Percentiles rank a stretch among this genome's conserved stretches.
phyloP scores from a whole-genome alignment of 2,113 vertebrate species.

The Menura novaehollandiae region DNA sequence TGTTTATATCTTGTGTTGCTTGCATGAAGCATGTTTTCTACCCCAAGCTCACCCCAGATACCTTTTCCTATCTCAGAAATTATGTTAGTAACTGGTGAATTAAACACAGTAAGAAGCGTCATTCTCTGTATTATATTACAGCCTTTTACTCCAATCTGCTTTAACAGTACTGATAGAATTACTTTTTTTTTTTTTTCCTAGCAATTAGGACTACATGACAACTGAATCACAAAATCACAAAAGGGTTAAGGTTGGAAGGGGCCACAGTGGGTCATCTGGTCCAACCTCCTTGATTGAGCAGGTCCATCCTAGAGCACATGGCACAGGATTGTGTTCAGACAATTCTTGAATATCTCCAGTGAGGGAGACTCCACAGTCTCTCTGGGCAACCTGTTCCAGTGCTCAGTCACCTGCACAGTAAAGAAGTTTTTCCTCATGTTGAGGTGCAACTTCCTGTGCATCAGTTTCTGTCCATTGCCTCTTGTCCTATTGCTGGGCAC shows the following conservation, averaged over 20 bases:
- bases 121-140: neutral
- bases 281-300: neutral
- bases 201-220: neutral
- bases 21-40: neutral
- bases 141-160: neutral
- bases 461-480: neutral
- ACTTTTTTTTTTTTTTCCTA: neutral
- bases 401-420: neutral
- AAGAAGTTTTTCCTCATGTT: neutral
- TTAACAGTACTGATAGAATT: neutral
- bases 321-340: neutral
- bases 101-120: neutral
- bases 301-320: neutral
- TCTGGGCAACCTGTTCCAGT: neutral
- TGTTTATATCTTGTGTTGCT: neutral
- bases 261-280: neutral
- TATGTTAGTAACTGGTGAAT: neutral
- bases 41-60: neutral
- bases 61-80: neutral
- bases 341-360: neutral
- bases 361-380: neutral
- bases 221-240: neutral
- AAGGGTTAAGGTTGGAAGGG: neutral
- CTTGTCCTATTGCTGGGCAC: rapidly evolving
- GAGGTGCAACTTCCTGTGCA: neutral